Conservation (phyloP, 2,888 invertebrate genomes). For the Epiblema foenella region DNA sequence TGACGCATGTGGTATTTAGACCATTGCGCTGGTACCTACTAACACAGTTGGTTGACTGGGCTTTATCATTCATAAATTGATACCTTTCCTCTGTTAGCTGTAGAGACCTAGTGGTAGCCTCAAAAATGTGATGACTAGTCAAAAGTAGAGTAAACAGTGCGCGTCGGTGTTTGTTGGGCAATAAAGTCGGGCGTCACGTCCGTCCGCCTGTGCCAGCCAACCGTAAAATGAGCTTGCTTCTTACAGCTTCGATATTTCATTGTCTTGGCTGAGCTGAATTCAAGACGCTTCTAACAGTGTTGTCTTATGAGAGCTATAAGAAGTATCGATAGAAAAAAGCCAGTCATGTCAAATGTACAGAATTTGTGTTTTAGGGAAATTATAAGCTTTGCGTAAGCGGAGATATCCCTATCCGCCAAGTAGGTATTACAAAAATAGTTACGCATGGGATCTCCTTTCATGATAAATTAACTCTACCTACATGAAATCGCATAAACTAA, state of each 20-base stretch:
- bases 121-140: conserved; percentile 49
- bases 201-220: conserved; percentile 50
- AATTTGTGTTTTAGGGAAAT: too few relatives aligned
- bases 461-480: too few relatives aligned
- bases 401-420: background rate
- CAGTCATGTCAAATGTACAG: too few relatives aligned
- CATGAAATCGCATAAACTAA: too few relatives aligned
- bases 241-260: conserved; percentile 61
- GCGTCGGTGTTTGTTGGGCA: conserved; percentile 53
- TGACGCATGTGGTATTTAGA: background rate
- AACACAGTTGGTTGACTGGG: too few relatives aligned
- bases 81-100: too few relatives aligned
- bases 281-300: conserved; percentile 20
- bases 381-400: too few relatives aligned
- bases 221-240: conserved; percentile 62
- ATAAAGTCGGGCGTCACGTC: conserved; percentile 55
- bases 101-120: too few relatives aligned
- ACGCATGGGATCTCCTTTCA: too few relatives aligned
- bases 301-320: background rate
- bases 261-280: conserved; percentile 59
- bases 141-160: conserved; percentile 55
- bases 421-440: too few relatives aligned
- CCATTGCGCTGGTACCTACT: background rate
- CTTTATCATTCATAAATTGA: too few relatives aligned
- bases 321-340: background rate